Base-by-base conservation (phyloP, 2,113 vertebrate genomes). In the Deroptyus accipitrinus region DNA sequence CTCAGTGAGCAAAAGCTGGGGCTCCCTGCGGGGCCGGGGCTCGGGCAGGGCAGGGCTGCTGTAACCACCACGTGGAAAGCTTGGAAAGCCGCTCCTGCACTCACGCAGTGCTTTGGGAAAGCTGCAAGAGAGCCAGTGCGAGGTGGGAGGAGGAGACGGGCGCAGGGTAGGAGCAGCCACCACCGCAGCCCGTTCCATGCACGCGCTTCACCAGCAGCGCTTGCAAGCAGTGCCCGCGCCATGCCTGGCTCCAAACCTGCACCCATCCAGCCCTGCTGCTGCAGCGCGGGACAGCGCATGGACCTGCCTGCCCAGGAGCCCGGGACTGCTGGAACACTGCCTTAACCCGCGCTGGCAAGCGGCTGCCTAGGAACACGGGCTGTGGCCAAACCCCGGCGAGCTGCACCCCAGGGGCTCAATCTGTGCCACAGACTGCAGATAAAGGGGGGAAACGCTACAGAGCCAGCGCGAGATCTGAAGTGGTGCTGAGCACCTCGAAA, bases 271-370 rank as follows among this genome's bases (percentile, higher is more conserved):
- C 82, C 61, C 6, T 3, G 75, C 33, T 23, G 57, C 57, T 15
- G 57, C 57, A 10, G 57, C 22, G 4, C 22, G 22, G 57, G 33
- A 35, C 20, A 35, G 57, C 22, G 22, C 57, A 35, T 35, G 33
- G 57, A 59, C 57, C 57, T 59, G 97, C 97, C 97, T 95, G 92
- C 92, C 90, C 95, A 37, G 88, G 94, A 85, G 86, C 82, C 89
- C 86, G 64, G 91, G 78, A 95, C 74, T 94, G 94, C 96, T 91
- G 93, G 97, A 96, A 95, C 94, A 86, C 94, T 97, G 97, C 98
- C 96, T 98, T 98, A 97, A 59, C 57, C 57, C 14, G 33, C 33
- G 13, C 57, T 59, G 57, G 33, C 57, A 59, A 59, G 57, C 22
- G 33, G 57, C 33, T 35, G 57, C 57, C 57, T 59, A 59, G 57